These are phyloP conservation scores for Calyptommatus sinebrachiatus DNA, from an alignment of 2,113 vertebrate species.

Conservation along the genomic window DNA sequence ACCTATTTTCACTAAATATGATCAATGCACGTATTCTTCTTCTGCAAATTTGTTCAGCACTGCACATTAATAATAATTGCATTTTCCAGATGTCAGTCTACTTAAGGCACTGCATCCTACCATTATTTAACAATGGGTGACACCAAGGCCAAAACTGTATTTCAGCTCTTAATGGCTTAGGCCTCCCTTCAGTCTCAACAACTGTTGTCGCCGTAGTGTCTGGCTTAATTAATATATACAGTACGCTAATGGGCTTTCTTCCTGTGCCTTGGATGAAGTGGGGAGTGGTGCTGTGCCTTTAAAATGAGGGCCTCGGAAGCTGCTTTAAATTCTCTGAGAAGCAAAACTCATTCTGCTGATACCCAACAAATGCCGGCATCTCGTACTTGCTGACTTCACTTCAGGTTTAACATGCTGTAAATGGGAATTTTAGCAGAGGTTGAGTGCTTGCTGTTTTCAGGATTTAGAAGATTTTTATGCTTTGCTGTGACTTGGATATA, in stretches of 20 bases:
- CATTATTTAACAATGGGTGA: conserved; percentile 42
- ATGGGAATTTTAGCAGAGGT: conserved; percentile 23
- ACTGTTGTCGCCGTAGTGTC: not conserved
- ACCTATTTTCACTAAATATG: conserved; percentile 58
- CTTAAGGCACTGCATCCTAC: conserved; percentile 49
- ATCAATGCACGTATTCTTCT: conserved; percentile 58
- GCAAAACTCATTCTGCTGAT: conserved; percentile 21
- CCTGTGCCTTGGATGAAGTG: not conserved
- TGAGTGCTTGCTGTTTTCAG: conserved; percentile 3
- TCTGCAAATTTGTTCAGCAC: conserved; percentile 54
- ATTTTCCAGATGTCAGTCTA: conserved; percentile 60
- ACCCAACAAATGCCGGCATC: conserved; percentile 21
- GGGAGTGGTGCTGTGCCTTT: conserved; percentile 22
- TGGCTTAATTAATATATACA: conserved; percentile 39
- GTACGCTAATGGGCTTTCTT: not conserved
- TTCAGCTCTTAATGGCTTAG: conserved; percentile 45
- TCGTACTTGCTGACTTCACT: conserved; percentile 27
- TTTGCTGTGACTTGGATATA: fast-evolving
- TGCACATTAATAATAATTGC: conserved; percentile 52
- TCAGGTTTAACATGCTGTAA: conserved; percentile 36
- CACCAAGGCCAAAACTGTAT: conserved; percentile 23
- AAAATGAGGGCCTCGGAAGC: conserved; percentile 12
- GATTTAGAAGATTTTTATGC: not conserved
- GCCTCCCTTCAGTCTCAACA: conserved; percentile 9
- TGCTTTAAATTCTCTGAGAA: conserved; percentile 30